These are phyloP conservation scores for Pelecanus crispus DNA, from an alignment of 2,113 vertebrate species.

Conservation along the genomic window DNA sequence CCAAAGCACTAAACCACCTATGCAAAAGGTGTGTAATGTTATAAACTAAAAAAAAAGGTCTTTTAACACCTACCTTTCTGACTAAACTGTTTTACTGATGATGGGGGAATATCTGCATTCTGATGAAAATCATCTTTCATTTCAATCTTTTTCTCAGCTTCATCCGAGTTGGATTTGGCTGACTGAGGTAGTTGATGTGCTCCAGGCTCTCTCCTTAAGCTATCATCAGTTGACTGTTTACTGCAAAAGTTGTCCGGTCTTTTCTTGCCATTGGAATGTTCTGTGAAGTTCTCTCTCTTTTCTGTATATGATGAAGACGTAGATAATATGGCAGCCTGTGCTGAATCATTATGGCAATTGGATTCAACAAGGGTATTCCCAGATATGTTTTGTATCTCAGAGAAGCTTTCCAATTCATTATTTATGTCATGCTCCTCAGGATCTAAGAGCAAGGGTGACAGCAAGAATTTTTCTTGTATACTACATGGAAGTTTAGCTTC, in stretches of 20 bases:
- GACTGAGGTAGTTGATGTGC: neutral
- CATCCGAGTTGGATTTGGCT: constrained; percentile 1
- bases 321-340: neutral
- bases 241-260: neutral
- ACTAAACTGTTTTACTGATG: constrained; percentile 25
- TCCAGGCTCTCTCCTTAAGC: neutral
- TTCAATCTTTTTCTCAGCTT: neutral
- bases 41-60: neutral
- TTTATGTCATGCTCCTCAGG: neutral
- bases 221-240: neutral
- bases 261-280: neutral
- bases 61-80: constrained; percentile 61
- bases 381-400: neutral
- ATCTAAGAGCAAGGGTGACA: constrained; percentile 33
- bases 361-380: neutral
- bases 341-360: neutral
- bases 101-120: neutral
- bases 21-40: neutral
- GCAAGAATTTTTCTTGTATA: neutral
- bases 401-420: constrained; percentile 7
- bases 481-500: neutral
- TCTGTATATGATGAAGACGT: neutral
- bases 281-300: constrained; percentile 12
- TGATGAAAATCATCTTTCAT: constrained; percentile 11
- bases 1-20: neutral